These are phyloP conservation scores for Pipistrellus pygmaeus DNA, from an alignment of 2,797 vertebrate species.

Conservation along the genomic window DNA sequence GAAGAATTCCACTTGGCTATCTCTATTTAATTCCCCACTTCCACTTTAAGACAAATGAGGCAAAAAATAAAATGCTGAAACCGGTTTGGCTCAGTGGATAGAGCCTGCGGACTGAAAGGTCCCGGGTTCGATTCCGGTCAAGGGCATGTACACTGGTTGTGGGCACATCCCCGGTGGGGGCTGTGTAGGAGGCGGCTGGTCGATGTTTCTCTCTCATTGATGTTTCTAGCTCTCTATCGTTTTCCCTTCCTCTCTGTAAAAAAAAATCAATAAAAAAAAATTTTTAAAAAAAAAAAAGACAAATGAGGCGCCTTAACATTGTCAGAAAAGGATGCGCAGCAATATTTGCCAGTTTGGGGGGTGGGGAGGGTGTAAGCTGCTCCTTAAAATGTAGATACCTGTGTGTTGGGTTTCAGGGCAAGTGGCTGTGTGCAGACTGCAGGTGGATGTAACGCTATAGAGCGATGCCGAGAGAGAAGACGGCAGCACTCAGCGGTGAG, in stretches of 20 bases:
- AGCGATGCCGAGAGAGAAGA: conserved; percentile 72
- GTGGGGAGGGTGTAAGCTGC: neutral
- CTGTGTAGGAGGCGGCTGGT: too few species aligned
- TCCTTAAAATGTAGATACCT: conserved; percentile 63
- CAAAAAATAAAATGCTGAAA: too few species aligned
- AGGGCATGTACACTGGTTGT: too few species aligned
- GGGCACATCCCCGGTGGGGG: too few species aligned
- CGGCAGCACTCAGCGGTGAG: conserved; percentile 62
- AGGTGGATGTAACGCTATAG: conserved; percentile 3
- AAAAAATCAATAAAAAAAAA: too few species aligned
- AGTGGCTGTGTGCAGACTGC: conserved; percentile 63
- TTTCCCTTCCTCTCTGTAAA: too few species aligned
- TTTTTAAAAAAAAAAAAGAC: neutral
- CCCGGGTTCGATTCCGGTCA: too few species aligned
- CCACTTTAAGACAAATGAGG: neutral
- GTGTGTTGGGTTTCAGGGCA: conserved; percentile 61
- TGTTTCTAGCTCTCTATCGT: too few species aligned
- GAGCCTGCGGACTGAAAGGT: too few species aligned
- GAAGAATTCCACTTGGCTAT: neutral
- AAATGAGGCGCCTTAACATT: neutral
- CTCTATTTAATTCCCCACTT: neutral
- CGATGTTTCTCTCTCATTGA: too few species aligned
- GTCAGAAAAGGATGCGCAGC: neutral
- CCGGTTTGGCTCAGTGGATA: too few species aligned
- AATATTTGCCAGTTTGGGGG: neutral